phyloP scores from a whole-genome alignment of 2,888 invertebrate species.

The Drosophila anomelani region DNA sequence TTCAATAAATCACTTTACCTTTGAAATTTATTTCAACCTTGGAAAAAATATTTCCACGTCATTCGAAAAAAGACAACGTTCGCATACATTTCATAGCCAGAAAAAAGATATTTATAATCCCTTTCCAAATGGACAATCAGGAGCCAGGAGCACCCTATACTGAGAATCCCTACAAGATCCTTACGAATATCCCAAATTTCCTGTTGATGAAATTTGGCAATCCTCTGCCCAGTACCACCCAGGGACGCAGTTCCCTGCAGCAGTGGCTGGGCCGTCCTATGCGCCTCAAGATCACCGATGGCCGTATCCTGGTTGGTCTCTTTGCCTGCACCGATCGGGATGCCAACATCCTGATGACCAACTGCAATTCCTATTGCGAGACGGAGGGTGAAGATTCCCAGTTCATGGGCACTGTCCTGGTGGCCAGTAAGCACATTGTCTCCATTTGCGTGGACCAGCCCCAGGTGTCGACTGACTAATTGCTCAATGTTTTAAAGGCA shows the following conservation, averaged over 20 bases:
- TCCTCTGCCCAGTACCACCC: neutral
- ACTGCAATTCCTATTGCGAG: neutral
- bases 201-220: neutral
- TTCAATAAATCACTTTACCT: neutral
- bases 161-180: neutral
- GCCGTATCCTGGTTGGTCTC: neutral
- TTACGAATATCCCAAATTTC: neutral
- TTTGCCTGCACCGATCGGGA: neutral
- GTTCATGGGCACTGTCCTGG: neutral
- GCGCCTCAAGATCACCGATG: neutral
- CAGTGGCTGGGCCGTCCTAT: neutral
- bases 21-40: neutral
- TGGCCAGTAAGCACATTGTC: neutral
- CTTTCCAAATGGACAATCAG: neutral
- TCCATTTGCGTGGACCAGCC: neutral
- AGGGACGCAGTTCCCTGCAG: neutral
- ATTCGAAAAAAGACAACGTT: neutral
- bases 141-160: neutral
- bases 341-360: neutral
- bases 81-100: neutral
- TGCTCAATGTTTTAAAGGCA: neutral
- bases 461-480: neutral
- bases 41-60: no score
- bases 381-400: neutral
- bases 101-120: neutral